phyloP scores from a whole-genome alignment of 37 sponge, comb jelly and placozoan species.

The Chondrosia reniformis region DNA sequence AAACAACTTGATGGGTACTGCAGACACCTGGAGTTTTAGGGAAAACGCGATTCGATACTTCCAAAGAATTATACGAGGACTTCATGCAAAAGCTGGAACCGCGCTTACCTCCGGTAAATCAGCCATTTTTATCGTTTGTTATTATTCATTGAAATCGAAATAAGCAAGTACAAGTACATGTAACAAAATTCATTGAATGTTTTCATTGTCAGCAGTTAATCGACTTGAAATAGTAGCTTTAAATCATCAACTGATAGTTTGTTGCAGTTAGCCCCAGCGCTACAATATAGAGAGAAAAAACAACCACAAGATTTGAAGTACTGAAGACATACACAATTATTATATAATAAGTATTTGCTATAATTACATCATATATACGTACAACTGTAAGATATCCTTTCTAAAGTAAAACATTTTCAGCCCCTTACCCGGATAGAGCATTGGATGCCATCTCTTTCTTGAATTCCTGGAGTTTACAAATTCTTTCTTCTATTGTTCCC shows the following conservation, averaged over 20 bases:
- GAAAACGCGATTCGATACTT: too few relatives aligned
- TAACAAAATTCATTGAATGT: background rate
- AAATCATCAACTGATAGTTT: constrained; percentile 49
- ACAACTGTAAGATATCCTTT: background rate
- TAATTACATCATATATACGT: background rate
- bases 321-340: too few relatives aligned
- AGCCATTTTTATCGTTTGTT: too few relatives aligned
- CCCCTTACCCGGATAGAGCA: constrained; percentile 67
- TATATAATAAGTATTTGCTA: too few relatives aligned
- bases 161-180: too few relatives aligned
- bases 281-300: background rate
- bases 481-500: constrained; percentile 55
- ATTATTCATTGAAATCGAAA: too few relatives aligned
- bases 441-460: constrained; percentile 47
- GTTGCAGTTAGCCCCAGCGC: background rate
- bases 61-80: too few relatives aligned
- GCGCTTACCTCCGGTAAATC: too few relatives aligned
- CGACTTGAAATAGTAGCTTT: constrained; percentile 35
- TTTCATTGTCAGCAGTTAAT: background rate
- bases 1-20: background rate
- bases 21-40: background rate
- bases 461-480: constrained; percentile 46
- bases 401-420: background rate
- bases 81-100: too few relatives aligned
- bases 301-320: too few relatives aligned